Evolutionary conservation across 2,797 vertebrate species (phyloP), one percentile per base, ranked within the genome.

Genomic region (Nannoperca obscura): DNA sequence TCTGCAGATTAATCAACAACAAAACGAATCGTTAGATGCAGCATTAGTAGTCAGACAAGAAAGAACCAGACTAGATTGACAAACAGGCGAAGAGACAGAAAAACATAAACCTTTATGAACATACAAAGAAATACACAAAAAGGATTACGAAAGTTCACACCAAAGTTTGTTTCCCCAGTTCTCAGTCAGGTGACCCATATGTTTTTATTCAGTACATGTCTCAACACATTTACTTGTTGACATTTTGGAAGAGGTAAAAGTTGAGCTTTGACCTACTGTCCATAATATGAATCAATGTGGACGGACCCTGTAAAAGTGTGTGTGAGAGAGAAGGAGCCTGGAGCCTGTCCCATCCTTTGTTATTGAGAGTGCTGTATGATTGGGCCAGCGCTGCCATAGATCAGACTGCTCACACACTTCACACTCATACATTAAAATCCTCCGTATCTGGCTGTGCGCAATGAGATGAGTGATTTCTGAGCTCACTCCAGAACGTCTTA

Each of bases 211-310:
- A 80, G 47, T 0, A 3, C 71, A 73, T 71, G 30, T 88, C 68
- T 80, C 76, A 86, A 82, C 85, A 82, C 83, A 84, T 84, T 69
- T 36, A 87, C 54, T 74, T 87, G 84, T 81, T 91, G 85, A 86
- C 67, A 78, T 89, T 88, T 88, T 92, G 75, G 78, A 91, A 87
- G 91, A 63, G 71, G 70, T 83, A 80, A 86, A 91, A 71, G 50
- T 82, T 86, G 54, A 64, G 76, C 80, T 83, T 77, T 89, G 78
- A 66, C 85, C 85, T 71, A 81, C 76, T 86, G 83, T 88, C 71
- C 78, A 83, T 71, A 67, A 69, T 42, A 69, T 62, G 74, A 88
- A 84, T 75, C 78, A 72, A 78, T 65, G 84, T 59, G 55, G 74
- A 82, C 65, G 36, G 66, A 80, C 49, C 58, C 36, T 74, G 75